These are phyloP conservation scores for Rhinoraja longicauda DNA, from an alignment of 2,797 vertebrate genomes.

Conservation along the genomic window DNA sequence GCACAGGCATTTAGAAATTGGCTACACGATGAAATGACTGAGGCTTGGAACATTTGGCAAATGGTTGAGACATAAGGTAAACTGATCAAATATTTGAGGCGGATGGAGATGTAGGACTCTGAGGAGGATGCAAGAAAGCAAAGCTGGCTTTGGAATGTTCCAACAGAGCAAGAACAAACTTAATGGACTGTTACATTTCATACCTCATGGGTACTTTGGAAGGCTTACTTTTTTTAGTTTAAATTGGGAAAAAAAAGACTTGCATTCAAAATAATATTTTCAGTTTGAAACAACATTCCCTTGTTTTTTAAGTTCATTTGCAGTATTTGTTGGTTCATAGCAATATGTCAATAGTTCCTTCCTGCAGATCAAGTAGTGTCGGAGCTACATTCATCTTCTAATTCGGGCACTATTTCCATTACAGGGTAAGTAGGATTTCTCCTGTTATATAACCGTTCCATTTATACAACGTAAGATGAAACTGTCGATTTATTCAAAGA, in stretches of 20 bases:
- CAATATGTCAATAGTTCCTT: neutral
- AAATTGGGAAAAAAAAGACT: neutral
- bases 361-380: neutral
- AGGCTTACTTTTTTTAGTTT: neutral
- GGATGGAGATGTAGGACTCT: neutral
- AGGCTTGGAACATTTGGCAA: neutral
- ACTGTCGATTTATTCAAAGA: neutral
- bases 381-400: neutral
- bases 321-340: no score
- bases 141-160: neutral
- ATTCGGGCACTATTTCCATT: neutral
- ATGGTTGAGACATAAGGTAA: neutral
- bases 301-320: neutral
- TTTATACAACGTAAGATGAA: neutral
- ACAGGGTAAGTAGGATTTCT: neutral
- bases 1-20: neutral
- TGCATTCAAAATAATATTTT: neutral
- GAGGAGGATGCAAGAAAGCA: neutral
- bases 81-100: neutral
- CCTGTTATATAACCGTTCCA: neutral
- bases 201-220: neutral
- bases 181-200: neutral
- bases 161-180: neutral
- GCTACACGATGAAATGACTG: neutral
- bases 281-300: neutral